These are phyloP conservation scores for Chrysogorgia sp. DNA, from an alignment of 92 coral and sea anemone genomes.

Conservation along the genomic window DNA sequence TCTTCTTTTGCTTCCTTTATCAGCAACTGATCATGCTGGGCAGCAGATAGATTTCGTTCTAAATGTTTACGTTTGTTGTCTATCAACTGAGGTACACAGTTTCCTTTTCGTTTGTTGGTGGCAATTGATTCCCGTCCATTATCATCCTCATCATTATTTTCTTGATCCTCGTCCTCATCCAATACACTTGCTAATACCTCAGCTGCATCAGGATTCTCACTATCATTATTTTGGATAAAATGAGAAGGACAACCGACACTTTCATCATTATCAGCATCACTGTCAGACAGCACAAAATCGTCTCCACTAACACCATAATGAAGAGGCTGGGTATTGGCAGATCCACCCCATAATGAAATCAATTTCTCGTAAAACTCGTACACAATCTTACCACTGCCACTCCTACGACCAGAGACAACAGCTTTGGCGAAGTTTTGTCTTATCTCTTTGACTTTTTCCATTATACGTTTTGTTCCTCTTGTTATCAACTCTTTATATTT, in stretches of 20 bases:
- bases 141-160: no score
- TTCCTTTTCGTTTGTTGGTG: neutral
- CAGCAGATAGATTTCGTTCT: neutral
- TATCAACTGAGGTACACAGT: slow-evolving; percentile 5
- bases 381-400: slow-evolving; percentile 56
- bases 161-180: no score
- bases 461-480: slow-evolving; percentile 53
- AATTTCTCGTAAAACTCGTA: no score
- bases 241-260: no score
- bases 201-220: neutral
- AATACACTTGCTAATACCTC: neutral
- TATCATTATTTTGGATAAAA: no score
- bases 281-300: slow-evolving; percentile 23
- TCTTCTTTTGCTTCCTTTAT: slow-evolving; percentile 10
- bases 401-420: no score
- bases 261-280: neutral
- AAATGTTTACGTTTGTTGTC: neutral
- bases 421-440: no score
- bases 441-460: slow-evolving; percentile 57
- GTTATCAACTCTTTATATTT: no score
- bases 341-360: slow-evolving; percentile 51
- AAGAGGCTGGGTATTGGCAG: slow-evolving; percentile 52
- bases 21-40: slow-evolving; percentile 15
- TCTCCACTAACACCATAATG: slow-evolving; percentile 49
- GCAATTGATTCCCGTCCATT: neutral